Percentiles rank a stretch among this genome's conserved stretches.
These are phyloP conservation scores for Ischnus inquisitorius DNA, from an alignment of 2,888 invertebrate genomes.

Conservation along the genomic window DNA sequence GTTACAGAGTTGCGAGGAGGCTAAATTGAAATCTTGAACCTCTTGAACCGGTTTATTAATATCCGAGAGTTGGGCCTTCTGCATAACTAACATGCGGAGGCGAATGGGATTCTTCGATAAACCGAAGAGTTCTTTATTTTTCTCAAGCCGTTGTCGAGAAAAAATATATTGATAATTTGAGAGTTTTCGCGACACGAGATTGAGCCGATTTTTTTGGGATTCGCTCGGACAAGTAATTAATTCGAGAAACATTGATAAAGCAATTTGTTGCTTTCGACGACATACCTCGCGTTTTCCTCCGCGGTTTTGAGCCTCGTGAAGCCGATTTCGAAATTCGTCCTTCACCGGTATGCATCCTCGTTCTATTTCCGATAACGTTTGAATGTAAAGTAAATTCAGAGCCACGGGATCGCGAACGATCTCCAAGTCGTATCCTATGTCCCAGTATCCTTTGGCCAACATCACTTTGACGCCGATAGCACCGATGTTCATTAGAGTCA, in stretches of 20 bases:
- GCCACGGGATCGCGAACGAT: constrained; percentile 93
- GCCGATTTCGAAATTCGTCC: constrained; percentile 89
- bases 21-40: too few species aligned
- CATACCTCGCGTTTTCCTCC: constrained; percentile 93
- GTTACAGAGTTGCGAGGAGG: too few species aligned
- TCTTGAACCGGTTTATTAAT: too few species aligned
- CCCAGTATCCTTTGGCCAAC: constrained; percentile 97
- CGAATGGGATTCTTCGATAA: too few species aligned
- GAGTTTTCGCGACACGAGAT: too few species aligned
- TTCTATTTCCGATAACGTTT: constrained; percentile 95
- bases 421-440: constrained; percentile 93
- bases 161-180: too few species aligned
- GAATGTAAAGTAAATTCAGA: constrained; percentile 94
- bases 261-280: background rate
- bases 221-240: background rate
- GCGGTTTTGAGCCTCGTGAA: constrained; percentile 90
- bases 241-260: too few species aligned
- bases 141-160: too few species aligned
- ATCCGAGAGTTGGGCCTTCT: too few species aligned
- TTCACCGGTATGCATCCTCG: constrained; percentile 94
- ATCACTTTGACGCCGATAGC: constrained; percentile 93
- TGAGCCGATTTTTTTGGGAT: too few species aligned
- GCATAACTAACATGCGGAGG: too few species aligned
- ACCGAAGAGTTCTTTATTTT: too few species aligned
- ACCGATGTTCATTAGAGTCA: constrained; percentile 91